These are phyloP conservation scores for Lasioglossum baleicum DNA, from an alignment of 1,140 invertebrate genomes.

Conservation along the genomic window DNA sequence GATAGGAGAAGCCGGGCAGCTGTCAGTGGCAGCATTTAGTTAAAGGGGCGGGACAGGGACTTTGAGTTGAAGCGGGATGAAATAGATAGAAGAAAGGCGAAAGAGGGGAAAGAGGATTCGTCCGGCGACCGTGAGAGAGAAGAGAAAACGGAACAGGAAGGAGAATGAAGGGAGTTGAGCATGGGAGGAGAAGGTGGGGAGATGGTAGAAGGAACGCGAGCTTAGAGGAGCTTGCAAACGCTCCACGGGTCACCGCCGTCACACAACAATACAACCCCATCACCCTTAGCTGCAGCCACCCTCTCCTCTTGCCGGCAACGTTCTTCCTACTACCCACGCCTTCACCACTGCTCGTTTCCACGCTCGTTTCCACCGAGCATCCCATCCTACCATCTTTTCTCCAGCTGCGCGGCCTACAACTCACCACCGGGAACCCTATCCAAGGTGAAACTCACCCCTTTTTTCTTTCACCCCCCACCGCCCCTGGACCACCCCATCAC, in stretches of 20 bases:
- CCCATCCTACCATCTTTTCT: slow-evolving; percentile 53
- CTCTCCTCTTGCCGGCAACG: background rate
- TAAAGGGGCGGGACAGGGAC: slow-evolving; percentile 46
- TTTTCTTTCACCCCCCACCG: slow-evolving; percentile 29
- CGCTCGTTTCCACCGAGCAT: slow-evolving; percentile 59
- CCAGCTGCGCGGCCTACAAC: slow-evolving; percentile 57
- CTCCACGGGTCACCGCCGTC: slow-evolving; percentile 70
- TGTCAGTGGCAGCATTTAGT: slow-evolving; percentile 74
- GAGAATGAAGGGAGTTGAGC: too few species aligned
- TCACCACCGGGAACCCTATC: slow-evolving; percentile 51
- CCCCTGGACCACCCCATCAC: background rate
- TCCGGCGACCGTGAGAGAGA: background rate
- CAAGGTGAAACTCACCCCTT: slow-evolving; percentile 48
- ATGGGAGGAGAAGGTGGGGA: too few species aligned
- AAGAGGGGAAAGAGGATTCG: slow-evolving; percentile 30
- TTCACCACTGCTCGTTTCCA: slow-evolving; percentile 66
- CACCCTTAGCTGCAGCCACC: slow-evolving; percentile 50
- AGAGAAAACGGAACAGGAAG: slow-evolving; percentile 30
- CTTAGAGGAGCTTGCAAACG: slow-evolving; percentile 64
- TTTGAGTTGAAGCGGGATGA: slow-evolving; percentile 60
- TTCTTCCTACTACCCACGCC: slow-evolving; percentile 43
- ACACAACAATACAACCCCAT: slow-evolving; percentile 71
- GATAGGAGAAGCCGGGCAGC: slow-evolving; percentile 41
- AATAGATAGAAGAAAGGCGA: slow-evolving; percentile 40
- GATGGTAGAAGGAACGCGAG: slow-evolving; percentile 36